Evolutionary conservation across 2,113 vertebrate species (phyloP), one percentile per base, ranked within the genome.

Genomic region (Hassar affinis): DNA sequence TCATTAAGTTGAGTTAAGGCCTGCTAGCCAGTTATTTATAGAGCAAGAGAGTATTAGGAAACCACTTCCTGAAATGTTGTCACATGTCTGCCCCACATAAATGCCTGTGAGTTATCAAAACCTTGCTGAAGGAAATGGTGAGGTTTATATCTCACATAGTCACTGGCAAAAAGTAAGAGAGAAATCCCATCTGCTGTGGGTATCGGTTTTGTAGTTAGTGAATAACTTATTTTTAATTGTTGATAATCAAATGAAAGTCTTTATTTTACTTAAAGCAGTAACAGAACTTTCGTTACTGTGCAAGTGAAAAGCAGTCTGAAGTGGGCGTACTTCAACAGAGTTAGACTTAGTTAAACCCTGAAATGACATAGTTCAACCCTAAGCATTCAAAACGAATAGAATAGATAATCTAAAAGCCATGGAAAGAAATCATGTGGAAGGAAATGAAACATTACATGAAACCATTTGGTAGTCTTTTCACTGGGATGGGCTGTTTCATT

Each of bases 61-160:
- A 79, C 38, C 77, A 79, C 77, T 62, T 79, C 38, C 25, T 79
- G 56, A 45, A 45, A 62, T 47, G 5, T 51, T 15, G 35, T 61
- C 57, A 61, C 77, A 61, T 14, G 6, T 42, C 11, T 57, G 27
- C 35, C 15, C 54, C 33, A 78, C 22, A 61, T 49, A 27, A 74
- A 51, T 27, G n/a, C 14, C 12, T 30, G 6, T 15, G 18, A 35
- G 25, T 47, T 74, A 17, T 74, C 71, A 27, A 49, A 27, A 27
- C 75, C 33, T 77, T 56, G 51, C 30, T 56, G 18, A 33, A 38
- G 49, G 52, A 38, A 35, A 54, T 54, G 4, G 52, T 1, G 20
- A 57, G 22, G 38, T 25, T 45, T 71, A 45, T 69, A 25, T 12
- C 1, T 20, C 8, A 45, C 38, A 38, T 38, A 68, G 18, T 20